Evolutionary conservation across 2,113 vertebrate genomes (phyloP), one percentile per base, ranked within the genome.

Genomic region (Tenebrosternarchus preto): DNA sequence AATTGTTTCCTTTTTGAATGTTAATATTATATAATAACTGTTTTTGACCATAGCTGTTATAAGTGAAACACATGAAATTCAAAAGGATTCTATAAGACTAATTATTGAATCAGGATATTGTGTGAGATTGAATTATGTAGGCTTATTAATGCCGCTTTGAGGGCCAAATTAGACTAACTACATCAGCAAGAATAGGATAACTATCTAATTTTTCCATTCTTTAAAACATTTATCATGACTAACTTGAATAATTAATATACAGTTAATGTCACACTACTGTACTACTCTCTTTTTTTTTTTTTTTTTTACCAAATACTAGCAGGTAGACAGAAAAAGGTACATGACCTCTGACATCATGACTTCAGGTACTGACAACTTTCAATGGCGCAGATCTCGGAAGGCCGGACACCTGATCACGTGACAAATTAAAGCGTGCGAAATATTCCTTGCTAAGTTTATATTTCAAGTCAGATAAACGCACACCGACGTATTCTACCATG

Each of bases 361-460:
- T 66, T 66, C 63, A 66, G 5, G 72, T 15, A 5, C 4, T 64
- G 78, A 80, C 78, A 73, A 33, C 68, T 63, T 80, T 80, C 12
- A 64, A 46, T 80, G 59, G 64, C 57, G 27, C 68, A 80, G 53
- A 4, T 50, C 43, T 50, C 0, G 11, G 43, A 50, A 50, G 43
- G 43, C 1, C 27, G 16, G 36, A 39, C 69, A 71, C 15, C 12
- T 16, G 15, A 69, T 71, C 72, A 39, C 72, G 29, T 64, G 69
- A 31, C 43, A 72, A 79, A 79, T 79, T 15, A 63, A 9, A 50
- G 43, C 43, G 43, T 50, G 43, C 43, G 43, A 15, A 50, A 63
- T 15, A 29, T 25, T 63, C 15, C 24, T 25, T 12, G n/a, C 24
- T 60, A 60, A 22, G 22, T 50, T 3, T 50, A 50, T 12, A 50